Conservation (phyloP, 2,888 invertebrate species). For the Cephus nigrinus region DNA sequence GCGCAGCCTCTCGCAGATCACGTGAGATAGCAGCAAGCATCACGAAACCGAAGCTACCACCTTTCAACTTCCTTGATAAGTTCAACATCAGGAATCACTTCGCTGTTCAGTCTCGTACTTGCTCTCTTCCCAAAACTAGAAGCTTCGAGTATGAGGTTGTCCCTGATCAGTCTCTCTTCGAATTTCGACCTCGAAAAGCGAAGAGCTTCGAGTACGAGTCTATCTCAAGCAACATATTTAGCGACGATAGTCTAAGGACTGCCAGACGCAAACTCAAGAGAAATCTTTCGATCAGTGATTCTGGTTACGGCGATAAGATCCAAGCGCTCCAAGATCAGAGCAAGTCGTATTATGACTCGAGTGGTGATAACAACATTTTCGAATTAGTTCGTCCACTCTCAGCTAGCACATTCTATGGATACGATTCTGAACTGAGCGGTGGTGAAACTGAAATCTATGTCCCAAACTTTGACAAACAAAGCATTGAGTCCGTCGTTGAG, state of each 20-base stretch:
- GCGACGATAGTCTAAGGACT: slow-evolving; percentile 62
- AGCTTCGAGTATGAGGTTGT: slow-evolving; percentile 58
- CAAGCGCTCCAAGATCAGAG: slow-evolving; percentile 59
- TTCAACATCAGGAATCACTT: background rate
- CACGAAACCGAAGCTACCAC: too few species aligned
- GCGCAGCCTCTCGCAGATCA: slow-evolving; percentile 41
- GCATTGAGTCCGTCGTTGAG: slow-evolving; percentile 4
- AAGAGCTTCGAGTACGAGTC: slow-evolving; percentile 62
- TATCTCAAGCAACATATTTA: slow-evolving; percentile 61
- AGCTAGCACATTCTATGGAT: slow-evolving; percentile 67
- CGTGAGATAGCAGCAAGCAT: slow-evolving; percentile 42
- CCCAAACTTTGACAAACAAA: slow-evolving; percentile 61
- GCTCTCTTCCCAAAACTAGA: slow-evolving; percentile 42
- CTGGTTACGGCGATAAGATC: slow-evolving; percentile 60
- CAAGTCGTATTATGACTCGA: slow-evolving; percentile 61
- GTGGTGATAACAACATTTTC: slow-evolving; percentile 48
- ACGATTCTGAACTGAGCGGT: slow-evolving; percentile 69
- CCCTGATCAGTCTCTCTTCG: background rate
- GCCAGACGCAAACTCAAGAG: slow-evolving; percentile 60
- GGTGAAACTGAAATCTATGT: slow-evolving; percentile 70
- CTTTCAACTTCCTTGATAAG: background rate
- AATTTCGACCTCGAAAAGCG: slow-evolving; percentile 41
- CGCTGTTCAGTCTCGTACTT: background rate
- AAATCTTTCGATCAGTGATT: slow-evolving; percentile 57
- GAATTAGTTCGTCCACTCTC: slow-evolving; percentile 23